Conservation (phyloP, 2,888 invertebrate species). For the Drosophila bunnanda region DNA sequence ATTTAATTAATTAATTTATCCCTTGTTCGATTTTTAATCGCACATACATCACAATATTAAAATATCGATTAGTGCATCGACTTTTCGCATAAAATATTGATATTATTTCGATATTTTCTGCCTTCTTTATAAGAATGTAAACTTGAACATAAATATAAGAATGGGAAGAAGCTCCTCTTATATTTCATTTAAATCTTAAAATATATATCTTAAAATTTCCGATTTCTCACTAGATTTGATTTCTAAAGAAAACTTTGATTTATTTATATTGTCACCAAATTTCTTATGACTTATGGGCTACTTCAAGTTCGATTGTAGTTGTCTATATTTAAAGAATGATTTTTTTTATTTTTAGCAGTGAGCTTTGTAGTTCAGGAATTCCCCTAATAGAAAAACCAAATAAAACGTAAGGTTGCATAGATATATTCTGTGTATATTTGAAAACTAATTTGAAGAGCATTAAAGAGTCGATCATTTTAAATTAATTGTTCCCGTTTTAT, state of each 20-base stretch:
- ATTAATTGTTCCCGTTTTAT: constrained; percentile 15
- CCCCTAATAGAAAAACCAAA: not conserved
- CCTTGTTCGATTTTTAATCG: no score
- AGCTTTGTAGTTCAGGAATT: not conserved
- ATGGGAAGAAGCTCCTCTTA: not conserved
- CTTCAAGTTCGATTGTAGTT: constrained; percentile 1
- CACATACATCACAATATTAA: no score
- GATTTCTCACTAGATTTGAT: not conserved
- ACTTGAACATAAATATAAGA: no score
- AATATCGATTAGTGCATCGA: no score
- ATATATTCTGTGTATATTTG: not conserved
- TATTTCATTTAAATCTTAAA: not conserved
- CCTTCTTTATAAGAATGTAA: no score
- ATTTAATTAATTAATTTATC: not conserved
- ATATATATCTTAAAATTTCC: not conserved
- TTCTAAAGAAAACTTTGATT: not conserved
- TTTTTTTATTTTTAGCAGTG: not conserved
- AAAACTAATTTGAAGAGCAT: constrained; percentile 17
- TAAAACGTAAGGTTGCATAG: not conserved
- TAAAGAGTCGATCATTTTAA: constrained; percentile 13
- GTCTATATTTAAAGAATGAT: not conserved
- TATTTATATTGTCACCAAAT: constrained; percentile 5
- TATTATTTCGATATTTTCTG: no score
- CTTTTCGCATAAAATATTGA: no score
- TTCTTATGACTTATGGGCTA: not conserved